Evolutionary conservation across 2,888 invertebrate genomes (phyloP), one percentile per base, ranked within the genome.

Genomic region (Sinhomidia bicolor): DNA sequence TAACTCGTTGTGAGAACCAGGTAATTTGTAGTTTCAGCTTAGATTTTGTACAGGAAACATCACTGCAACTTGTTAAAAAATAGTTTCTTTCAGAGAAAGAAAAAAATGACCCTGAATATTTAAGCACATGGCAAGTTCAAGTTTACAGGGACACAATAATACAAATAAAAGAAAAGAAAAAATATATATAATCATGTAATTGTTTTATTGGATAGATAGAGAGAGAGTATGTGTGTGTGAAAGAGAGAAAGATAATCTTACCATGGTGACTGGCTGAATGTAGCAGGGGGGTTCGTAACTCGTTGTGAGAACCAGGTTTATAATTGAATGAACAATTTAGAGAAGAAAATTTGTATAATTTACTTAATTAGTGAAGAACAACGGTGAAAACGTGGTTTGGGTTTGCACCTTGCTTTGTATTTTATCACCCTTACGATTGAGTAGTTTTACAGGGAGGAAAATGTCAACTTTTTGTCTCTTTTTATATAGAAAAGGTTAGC

Each of bases 301-400:
- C 89, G 89, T 89, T 89, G 89, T 89, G 81, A 89, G 89, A 89
- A 89, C 89, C 89, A 89, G 89, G 85, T 68, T 88, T 88, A 29
- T 51, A 54, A 12, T 68, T 65, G n/a, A 57, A 32, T 29, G 47
- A 29, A 36, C 68, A 26, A 14, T 12, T 32, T 20, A 10, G 60
- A n/a, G 29, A n/a, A 17, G 20, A 81, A 54, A n/a, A 71, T 57
- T 3, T 54, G 26, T 47, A 14, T 47, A 54, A 76, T 60, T 36
- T 74, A 74, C 76, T 44, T 62, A 29, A 57, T 76, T 36, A 5
- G 32, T 51, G 7, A 68, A 36, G n/a, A 74, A 12, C 36, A 12
- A 60, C 2, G 41, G 29, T 47, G 26, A 51, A 20, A 44, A 74
- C 12, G 10, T 74, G 5, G 47, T 20, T 17, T 57, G 10, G 10